phyloP scores from a whole-genome alignment of 2,797 vertebrate genomes.

The Mareca penelope region DNA sequence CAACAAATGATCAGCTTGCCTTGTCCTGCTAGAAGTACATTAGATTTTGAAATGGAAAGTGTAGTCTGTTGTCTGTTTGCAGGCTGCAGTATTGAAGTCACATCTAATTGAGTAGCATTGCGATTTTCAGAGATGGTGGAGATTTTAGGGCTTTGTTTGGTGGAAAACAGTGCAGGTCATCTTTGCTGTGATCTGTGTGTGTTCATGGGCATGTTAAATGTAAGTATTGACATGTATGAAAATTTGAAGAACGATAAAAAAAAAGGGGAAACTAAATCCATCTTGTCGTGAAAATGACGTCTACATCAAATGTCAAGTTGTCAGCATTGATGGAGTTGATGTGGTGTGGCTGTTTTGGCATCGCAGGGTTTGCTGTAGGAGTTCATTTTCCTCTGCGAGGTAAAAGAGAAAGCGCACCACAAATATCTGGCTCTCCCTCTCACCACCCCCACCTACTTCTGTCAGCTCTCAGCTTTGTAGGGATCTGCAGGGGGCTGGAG shows the following conservation, averaged over 20 bases:
- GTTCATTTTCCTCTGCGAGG: slow-evolving; percentile 54
- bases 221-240: slow-evolving; percentile 17
- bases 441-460: slow-evolving; percentile 67
- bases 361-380: slow-evolving; percentile 9
- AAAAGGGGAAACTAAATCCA: neutral
- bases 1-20: neutral
- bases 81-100: neutral
- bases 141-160: neutral
- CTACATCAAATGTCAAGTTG: slow-evolving; percentile 39
- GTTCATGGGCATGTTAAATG: neutral
- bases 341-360: slow-evolving; percentile 37
- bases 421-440: slow-evolving; percentile 50
- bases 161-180: neutral
- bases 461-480: slow-evolving; percentile 54
- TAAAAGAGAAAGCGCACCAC: slow-evolving; percentile 52
- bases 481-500: slow-evolving; percentile 64
- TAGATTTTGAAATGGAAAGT: slow-evolving; percentile 11
- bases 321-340: slow-evolving; percentile 33
- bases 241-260: slow-evolving; percentile 15
- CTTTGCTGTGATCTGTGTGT: neutral
- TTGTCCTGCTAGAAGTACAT: slow-evolving; percentile 40
- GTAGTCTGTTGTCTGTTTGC: neutral
- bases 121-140: neutral
- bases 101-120: neutral
- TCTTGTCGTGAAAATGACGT: slow-evolving; percentile 35